Conservation (phyloP, 2,113 vertebrate genomes). For the Emydocephalus ijimae region DNA sequence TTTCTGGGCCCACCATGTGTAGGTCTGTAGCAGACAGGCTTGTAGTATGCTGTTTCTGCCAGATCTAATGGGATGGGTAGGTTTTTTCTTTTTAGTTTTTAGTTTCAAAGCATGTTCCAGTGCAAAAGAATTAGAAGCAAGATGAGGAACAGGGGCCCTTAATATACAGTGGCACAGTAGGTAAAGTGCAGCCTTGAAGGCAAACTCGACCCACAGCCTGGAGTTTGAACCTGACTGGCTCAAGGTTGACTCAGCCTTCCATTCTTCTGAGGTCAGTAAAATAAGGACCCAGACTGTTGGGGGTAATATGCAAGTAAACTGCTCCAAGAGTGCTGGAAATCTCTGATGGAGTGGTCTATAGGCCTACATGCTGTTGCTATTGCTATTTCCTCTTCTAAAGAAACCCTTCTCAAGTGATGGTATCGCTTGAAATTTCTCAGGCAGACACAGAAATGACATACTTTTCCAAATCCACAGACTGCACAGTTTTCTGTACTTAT, state of each 20-base stretch:
- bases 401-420: not conserved
- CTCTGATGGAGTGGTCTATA: not conserved
- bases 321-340: too few relatives aligned
- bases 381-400: not conserved
- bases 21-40: not conserved
- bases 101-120: not conserved
- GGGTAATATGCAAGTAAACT: too few relatives aligned
- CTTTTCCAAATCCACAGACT: not conserved
- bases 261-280: too few relatives aligned
- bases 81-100: not conserved
- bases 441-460: not conserved
- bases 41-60: not conserved
- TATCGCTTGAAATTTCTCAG: not conserved
- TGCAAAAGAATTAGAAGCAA: not conserved
- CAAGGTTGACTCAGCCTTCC: not conserved
- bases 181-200: not conserved
- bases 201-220: not conserved
- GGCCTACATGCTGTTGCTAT: not conserved
- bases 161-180: not conserved
- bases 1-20: not conserved
- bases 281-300: too few relatives aligned
- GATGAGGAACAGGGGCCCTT: not conserved
- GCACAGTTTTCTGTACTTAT: not conserved
- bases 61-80: not conserved
- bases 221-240: not conserved